These are phyloP conservation scores for Ophioderma brevispina DNA, from an alignment of 35 echinoderm and acorn worm genomes.

Conservation along the genomic window DNA sequence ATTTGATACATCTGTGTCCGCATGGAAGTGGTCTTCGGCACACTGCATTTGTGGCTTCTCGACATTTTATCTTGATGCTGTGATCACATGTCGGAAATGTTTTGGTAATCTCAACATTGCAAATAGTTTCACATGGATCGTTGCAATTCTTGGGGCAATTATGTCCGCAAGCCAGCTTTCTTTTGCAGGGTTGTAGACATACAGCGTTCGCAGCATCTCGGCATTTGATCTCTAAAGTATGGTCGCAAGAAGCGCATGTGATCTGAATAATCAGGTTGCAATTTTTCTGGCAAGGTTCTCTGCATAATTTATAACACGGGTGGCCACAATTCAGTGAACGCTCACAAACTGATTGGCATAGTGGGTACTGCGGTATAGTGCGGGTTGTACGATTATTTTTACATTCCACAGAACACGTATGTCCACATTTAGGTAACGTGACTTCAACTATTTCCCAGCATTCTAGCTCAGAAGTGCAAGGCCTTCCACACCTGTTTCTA, in stretches of 20 bases:
- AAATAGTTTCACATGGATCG: background rate
- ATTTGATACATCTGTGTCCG: background rate
- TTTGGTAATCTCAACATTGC: background rate
- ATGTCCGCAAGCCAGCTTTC: background rate
- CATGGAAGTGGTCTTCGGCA: background rate
- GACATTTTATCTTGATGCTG: background rate
- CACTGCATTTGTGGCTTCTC: background rate
- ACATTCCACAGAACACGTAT: background rate
- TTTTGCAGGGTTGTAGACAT: background rate
- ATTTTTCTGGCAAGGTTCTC: conserved; percentile 11
- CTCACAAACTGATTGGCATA: background rate
- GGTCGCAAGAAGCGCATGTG: background rate
- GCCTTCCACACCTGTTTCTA: background rate
- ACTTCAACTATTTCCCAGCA: background rate
- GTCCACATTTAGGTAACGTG: background rate
- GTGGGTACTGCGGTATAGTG: background rate
- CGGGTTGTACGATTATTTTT: background rate
- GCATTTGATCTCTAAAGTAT: conserved; percentile 4
- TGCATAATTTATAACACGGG: background rate
- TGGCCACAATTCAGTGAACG: background rate
- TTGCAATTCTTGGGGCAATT: conserved; percentile 7
- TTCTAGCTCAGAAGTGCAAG: background rate
- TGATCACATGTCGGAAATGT: background rate
- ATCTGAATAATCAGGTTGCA: background rate
- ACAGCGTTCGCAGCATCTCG: background rate